Base-by-base conservation (phyloP, 2,888 invertebrate species). In the Caenorhabditis sulstoni region DNA sequence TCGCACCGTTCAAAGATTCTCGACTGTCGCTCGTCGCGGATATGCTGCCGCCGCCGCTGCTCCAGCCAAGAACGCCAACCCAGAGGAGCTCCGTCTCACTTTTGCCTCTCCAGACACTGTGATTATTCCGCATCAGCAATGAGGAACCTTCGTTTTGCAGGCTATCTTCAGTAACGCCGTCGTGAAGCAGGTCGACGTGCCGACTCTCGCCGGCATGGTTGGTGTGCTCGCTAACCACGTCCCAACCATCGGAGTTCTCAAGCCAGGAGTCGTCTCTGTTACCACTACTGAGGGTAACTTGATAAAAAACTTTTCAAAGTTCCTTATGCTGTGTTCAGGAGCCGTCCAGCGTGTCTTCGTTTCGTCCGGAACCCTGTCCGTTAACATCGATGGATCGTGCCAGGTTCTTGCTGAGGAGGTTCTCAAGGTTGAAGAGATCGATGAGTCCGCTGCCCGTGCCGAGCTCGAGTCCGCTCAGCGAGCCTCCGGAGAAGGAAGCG, bases 131-230 rank as follows among this genome's bases (percentile, higher is more conserved):
- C 29, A 14, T 14, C 7, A 18, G 9, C 18, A 29, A 57, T n/a
- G 14, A n/a, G n/a, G n/a, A n/a, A n/a, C n/a, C n/a, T 35, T 8
- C 29, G 3, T 20, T 37, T 50, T 85, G 62, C 57, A 89, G 89
- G 88, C 89, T 18, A 67, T 86, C 68, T 89, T 81, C 83, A 83
- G 79, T 55, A 82, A 87, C 58, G 81, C 62, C n/a, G 82, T 81
- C 9, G 89, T 89, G 39, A 89, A 87, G 77, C 89, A 89, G 68
- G 88, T 89, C 41, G 88, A 89, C 79, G 88, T 90, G n/a, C 88
- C 89, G 41, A 89, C 88, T 14, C 82, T 88, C 55, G 88, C 88
- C 37, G 87, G 88, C 71, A 82, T 84, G 45, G 87, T 89, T 70
- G 89, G 89, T 84, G 84, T 89, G 53, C 83, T 89, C 53, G 88